Base-by-base conservation (phyloP, 2,113 vertebrate species). In the Neolamprologus caudopunctatus region DNA sequence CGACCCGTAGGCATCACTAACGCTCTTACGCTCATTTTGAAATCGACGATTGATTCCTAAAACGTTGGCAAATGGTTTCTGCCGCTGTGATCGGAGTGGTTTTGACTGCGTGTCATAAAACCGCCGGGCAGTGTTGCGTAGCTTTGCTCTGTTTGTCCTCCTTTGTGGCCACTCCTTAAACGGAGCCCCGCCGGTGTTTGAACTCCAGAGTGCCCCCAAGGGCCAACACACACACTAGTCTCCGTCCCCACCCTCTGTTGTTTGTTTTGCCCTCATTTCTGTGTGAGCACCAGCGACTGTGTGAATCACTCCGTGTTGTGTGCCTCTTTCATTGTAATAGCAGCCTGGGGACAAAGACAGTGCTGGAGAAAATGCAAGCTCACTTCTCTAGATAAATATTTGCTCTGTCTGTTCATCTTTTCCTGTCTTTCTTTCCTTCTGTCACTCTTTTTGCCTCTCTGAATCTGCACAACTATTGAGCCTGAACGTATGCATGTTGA, bases 261-360 rank as follows among this genome's bases (percentile, higher is more conserved):
- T 96, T 95, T 95, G 94, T 94, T 95, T 95, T 96, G 94, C 91
- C 93, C 94, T 95, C 93, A 89, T 94, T 94, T 95, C 92, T 91
- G 80, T 90, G 87, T 92, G 92, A 93, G 92, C 91, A 89, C 7
- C 45, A 87, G 78, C 8, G 61, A 53, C 42, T 90, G n/a, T 75
- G 87, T 87, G 87, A 75, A 78, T 78, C 26, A 78, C 42, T 78
- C 71, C 80, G 86, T 86, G 87, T 84, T 71, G 57, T 84, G 89
- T 84, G 84, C 33, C 68, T 88, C 80, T 79, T 90, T 87, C 85
- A 90, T 92, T 94, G 86, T 91, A 86, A 85, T 84, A 75, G 83
- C 89, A 35, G 84, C 85, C 82, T n/a, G 28, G 19, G 63, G 89
- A 94, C 93, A 95, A 93, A 93, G 89, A 94, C 66, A n/a, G 83